These are phyloP conservation scores for Drosophila neotestacea DNA, from an alignment of 2,888 invertebrate genomes.

Conservation along the genomic window DNA sequence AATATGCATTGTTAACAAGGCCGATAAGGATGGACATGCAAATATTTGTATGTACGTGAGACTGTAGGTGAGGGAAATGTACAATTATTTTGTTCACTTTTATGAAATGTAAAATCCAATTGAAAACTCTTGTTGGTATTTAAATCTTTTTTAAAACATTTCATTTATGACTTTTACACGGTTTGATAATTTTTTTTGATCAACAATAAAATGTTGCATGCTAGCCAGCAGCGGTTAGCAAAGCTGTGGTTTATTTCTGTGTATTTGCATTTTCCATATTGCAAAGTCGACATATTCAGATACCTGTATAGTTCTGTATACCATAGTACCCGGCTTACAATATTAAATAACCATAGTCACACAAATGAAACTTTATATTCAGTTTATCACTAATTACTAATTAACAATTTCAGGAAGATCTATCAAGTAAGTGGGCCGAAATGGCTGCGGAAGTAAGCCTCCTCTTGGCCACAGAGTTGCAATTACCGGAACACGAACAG, in stretches of 20 bases:
- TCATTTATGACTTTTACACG: constrained; percentile 16
- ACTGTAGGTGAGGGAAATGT: not conserved
- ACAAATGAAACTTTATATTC: not conserved
- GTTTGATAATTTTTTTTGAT: not conserved
- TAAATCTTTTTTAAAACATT: constrained; percentile 27
- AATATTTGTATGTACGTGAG: constrained; percentile 2
- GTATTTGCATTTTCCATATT: not conserved
- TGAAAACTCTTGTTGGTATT: constrained; percentile 19
- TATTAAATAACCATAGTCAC: not conserved
- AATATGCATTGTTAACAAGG: constrained; percentile 66
- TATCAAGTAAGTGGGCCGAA: constrained; percentile 89
- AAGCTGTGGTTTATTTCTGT: not conserved
- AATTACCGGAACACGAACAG: constrained; percentile 85
- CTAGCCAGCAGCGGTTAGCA: constrained; percentile 9
- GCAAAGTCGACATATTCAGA: not conserved
- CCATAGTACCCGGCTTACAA: no score
- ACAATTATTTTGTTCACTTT: constrained; percentile 20
- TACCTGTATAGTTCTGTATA: not conserved
- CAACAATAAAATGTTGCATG: constrained; percentile 1
- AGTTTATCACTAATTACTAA: not conserved
- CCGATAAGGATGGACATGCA: constrained; percentile 35
- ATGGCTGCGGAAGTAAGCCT: constrained; percentile 88
- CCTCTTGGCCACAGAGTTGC: constrained; percentile 86
- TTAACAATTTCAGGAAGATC: constrained; percentile 71
- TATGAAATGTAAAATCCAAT: not conserved